Evolutionary conservation across 2,113 vertebrate genomes (phyloP), one percentile per base, ranked within the genome.

Genomic region (Hyla sarda): DNA sequence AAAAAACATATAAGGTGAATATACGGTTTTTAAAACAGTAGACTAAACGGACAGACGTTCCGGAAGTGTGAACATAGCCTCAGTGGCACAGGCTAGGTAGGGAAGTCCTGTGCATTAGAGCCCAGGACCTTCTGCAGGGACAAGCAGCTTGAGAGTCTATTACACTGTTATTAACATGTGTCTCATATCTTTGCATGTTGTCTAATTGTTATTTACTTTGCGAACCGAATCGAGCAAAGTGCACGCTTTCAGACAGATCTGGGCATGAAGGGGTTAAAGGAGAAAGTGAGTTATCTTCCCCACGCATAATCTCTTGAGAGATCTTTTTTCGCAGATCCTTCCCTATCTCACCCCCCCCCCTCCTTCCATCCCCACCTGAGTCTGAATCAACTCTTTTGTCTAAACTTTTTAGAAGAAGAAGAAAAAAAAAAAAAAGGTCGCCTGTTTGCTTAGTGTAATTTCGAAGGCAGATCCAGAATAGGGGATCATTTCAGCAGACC

Each of bases 361-460:
- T 71, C 34, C 67, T 41, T 11, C 32, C 67, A 41, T 62, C 47
- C 71, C 32, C 76, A 86, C 84, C 85, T 87, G 85, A 48, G 37
- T 9, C 37, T 81, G 50, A 86, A 81, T 73, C 34, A 74, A 60
- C 21, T 87, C 85, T 82, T 74, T 87, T 87, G 85, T 87, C 16
- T 87, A 25, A 82, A 82, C 67, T 62, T 73, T 86, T 25, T n/a
- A n/a, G n/a, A n/a, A n/a, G n/a, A n/a, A n/a, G n/a, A n/a, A 3
- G 32, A 13, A 81, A 21, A 45, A 19, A 52, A n/a, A 21, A 74
- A 47, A 85, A 56, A 78, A 85, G 71, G 50, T 23, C 41, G 75
- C 25, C 58, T 86, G 76, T 86, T 86, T 86, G 77, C 34, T 81
- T 73, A 80, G 84, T 86, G 77, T 58, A 72, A 80, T 71, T 86